These are phyloP conservation scores for Myiagra hebetior DNA, from an alignment of 2,113 vertebrate species.

Conservation along the genomic window DNA sequence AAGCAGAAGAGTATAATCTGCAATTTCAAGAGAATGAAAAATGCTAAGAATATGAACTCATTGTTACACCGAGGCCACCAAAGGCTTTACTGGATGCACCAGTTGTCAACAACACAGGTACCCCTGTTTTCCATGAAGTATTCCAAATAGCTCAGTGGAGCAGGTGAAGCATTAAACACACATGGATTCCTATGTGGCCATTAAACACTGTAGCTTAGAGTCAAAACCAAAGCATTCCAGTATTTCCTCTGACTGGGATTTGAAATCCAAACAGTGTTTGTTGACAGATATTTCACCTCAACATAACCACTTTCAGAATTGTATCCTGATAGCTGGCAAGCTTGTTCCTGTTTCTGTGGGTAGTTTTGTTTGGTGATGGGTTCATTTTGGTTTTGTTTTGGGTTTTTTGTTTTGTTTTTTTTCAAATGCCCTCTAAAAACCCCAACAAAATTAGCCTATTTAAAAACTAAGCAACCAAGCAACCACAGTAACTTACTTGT, in stretches of 20 bases:
- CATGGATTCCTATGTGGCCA: not conserved
- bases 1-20: not conserved
- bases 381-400: not conserved
- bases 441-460: not conserved
- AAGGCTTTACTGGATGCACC: not conserved
- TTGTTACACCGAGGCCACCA: not conserved
- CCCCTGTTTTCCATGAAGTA: not conserved
- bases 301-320: not conserved
- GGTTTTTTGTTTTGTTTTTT: not conserved
- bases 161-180: not conserved
- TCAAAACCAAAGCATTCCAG: not conserved
- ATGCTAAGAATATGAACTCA: not conserved
- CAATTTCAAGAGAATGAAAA: not conserved
- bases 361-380: not conserved
- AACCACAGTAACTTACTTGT: conserved; percentile 70
- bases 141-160: not conserved
- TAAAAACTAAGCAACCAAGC: not conserved
- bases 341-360: not conserved
- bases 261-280: not conserved
- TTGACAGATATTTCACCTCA: not conserved
- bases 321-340: not conserved
- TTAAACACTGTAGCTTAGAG: not conserved
- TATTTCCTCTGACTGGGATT: not conserved
- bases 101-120: not conserved
- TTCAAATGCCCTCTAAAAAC: not conserved